Evolutionary conservation across 30 jellyfish, hydroid and myxozoan species (phyloP).

Genomic region (Aurelia aurita complex sp. Pacific): DNA sequence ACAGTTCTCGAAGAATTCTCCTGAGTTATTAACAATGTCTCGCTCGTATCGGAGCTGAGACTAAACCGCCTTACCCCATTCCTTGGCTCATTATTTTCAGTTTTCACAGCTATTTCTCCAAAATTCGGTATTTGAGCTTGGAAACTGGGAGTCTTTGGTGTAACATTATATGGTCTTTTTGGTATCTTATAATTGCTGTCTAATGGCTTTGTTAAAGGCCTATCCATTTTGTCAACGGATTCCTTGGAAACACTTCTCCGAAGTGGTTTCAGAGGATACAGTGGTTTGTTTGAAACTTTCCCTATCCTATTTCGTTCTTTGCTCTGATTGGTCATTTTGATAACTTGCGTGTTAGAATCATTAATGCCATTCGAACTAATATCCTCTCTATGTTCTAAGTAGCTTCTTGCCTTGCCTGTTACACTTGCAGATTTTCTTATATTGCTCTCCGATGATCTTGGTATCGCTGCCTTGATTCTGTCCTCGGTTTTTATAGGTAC

Average conservation of each 20-base stretch:
- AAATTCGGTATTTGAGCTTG: background rate
- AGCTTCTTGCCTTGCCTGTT: no score
- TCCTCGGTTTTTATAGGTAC: background rate
- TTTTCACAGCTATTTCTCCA: background rate
- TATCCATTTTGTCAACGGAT: background rate
- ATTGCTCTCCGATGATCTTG: no score
- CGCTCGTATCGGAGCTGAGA: background rate
- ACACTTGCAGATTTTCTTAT: no score
- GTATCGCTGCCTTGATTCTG: background rate
- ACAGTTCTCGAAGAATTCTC: conserved; percentile 7
- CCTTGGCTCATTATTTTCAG: background rate
- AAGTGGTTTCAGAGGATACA: conserved; percentile 21
- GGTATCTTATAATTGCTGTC: conserved; percentile 13
- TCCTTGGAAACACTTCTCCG: background rate
- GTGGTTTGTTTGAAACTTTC: background rate
- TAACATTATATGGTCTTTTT: background rate
- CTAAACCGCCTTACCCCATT: background rate
- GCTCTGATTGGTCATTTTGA: background rate
- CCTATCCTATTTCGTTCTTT: background rate
- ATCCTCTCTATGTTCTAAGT: no score
- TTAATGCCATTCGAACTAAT: background rate
- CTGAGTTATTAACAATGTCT: background rate
- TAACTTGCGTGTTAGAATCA: background rate
- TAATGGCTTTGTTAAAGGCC: background rate
- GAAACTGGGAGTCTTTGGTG: background rate